Conservation (phyloP, 2,113 vertebrate genomes). For the Caranx ignobilis region DNA sequence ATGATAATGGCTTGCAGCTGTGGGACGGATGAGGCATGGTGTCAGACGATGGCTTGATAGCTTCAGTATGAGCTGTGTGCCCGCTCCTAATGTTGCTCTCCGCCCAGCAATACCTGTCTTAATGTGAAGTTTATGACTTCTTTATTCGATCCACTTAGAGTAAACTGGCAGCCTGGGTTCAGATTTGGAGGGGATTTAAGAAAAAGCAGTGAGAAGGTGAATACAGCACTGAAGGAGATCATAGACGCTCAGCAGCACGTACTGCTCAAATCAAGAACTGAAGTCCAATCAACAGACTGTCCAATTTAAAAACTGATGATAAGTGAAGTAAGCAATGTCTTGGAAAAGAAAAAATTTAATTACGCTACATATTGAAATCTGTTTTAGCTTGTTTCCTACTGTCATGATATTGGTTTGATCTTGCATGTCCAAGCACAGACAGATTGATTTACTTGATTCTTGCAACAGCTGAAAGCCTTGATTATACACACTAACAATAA, state of each 20-base stretch:
- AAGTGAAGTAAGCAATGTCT: slow-evolving; percentile 28
- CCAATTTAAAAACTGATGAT: slow-evolving; percentile 4
- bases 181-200: slow-evolving; percentile 24
- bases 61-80: slow-evolving; percentile 68
- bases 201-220: slow-evolving; percentile 5
- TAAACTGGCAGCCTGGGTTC: slow-evolving; percentile 30
- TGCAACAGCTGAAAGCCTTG: slow-evolving; percentile 50
- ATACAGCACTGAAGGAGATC: background rate
- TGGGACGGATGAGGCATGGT: slow-evolving; percentile 76
- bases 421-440: slow-evolving; percentile 39
- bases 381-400: slow-evolving; percentile 51
- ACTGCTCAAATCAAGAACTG: slow-evolving; percentile 18
- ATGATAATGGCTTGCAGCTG: slow-evolving; percentile 95
- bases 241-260: background rate
- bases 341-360: background rate
- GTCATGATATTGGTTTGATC: slow-evolving; percentile 65
- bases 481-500: slow-evolving; percentile 65
- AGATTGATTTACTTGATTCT: slow-evolving; percentile 55
- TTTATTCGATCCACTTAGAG: slow-evolving; percentile 38
- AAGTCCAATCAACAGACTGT: background rate
- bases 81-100: slow-evolving; percentile 16
- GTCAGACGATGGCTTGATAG: slow-evolving; percentile 71
- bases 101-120: slow-evolving; percentile 46
- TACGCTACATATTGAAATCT: slow-evolving; percentile 3
- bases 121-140: slow-evolving; percentile 56